A percentile compares a stretch with the other conserved stretches of the same genome.
phyloP scores from a whole-genome alignment of 1,140 invertebrate species.

The Listronotus bonariensis region DNA sequence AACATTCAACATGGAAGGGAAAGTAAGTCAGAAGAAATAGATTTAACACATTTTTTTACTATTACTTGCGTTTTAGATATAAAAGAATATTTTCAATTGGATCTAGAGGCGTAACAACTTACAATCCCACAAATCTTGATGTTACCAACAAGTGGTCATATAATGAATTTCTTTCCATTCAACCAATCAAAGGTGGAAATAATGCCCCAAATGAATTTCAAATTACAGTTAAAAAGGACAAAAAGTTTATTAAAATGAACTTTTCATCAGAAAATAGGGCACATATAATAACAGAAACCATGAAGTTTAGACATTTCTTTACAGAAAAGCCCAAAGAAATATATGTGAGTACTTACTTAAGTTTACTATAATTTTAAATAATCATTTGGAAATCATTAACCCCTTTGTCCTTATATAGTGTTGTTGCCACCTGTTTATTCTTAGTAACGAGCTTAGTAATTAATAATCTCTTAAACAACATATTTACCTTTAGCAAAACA shows the following conservation, averaged over 20 bases:
- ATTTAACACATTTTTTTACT: not conserved
- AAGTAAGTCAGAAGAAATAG: slow-evolving; percentile 68
- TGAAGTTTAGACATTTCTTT: slow-evolving; percentile 80
- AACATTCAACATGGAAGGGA: slow-evolving; percentile 92
- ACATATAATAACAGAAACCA: slow-evolving; percentile 88
- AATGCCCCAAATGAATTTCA: slow-evolving; percentile 73
- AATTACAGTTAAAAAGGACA: slow-evolving; percentile 85
- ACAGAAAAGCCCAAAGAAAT: slow-evolving; percentile 77
- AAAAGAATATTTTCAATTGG: slow-evolving; percentile 98
- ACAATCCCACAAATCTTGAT: slow-evolving; percentile 92
- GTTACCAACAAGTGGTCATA: slow-evolving; percentile 96
- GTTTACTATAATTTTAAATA: too few species aligned
- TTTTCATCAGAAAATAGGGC: slow-evolving; percentile 96
- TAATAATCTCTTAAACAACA: too few species aligned
- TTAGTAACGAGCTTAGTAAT: too few species aligned
- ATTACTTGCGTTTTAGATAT: slow-evolving; percentile 68
- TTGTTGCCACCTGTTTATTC: too few species aligned
- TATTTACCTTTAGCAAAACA: too few species aligned
- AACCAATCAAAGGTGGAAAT: slow-evolving; percentile 64
- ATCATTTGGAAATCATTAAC: too few species aligned
- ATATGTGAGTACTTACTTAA: slow-evolving; percentile 62
- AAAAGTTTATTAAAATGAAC: slow-evolving; percentile 92
- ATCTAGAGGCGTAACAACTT: slow-evolving; percentile 93
- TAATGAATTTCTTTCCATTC: slow-evolving; percentile 77
- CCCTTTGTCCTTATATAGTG: too few species aligned